Percentiles rank a stretch among this genome's conserved stretches.
phyloP scores from a whole-genome alignment of 2,113 vertebrate genomes.

The Atherinomorus stipes region DNA sequence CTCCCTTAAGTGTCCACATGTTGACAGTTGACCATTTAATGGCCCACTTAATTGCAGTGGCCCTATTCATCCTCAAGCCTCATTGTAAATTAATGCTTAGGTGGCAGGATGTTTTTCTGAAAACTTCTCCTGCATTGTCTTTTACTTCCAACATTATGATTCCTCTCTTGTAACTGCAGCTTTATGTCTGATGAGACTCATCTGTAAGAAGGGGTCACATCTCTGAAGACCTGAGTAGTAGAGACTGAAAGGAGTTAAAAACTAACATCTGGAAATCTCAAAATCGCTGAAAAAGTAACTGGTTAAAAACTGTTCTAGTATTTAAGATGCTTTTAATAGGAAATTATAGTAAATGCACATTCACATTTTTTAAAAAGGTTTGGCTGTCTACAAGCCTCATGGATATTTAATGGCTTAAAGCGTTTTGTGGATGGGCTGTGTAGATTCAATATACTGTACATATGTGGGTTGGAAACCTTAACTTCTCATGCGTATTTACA shows the following conservation, averaged over 20 bases:
- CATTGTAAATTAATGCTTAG: conserved; percentile 77
- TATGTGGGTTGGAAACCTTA: conserved; percentile 50
- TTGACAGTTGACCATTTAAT: conserved; percentile 86
- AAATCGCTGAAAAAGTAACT: conserved; percentile 13
- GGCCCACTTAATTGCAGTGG: conserved; percentile 80
- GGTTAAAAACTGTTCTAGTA: conserved; percentile 41
- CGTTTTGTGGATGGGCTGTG: no score
- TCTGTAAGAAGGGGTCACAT: background rate
- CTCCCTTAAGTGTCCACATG: conserved; percentile 79
- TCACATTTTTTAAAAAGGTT: no score
- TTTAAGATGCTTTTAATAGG: conserved; percentile 45
- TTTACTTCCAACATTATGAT: conserved; percentile 40
- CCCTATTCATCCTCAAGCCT: conserved; percentile 69
- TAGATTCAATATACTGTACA: no score
- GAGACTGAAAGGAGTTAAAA: conserved; percentile 10
- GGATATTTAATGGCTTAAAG: no score
- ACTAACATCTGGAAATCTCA: conserved; percentile 51
- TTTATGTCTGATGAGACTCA: conserved; percentile 29
- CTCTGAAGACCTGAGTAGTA: background rate
- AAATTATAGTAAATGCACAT: conserved; percentile 38
- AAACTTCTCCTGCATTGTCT: conserved; percentile 18
- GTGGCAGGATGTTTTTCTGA: conserved; percentile 55
- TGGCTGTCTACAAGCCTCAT: no score
- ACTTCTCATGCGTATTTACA: conserved; percentile 63
- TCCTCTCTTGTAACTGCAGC: conserved; percentile 32